Evolutionary conservation across 1,140 invertebrate genomes (phyloP), one percentile per base, ranked within the genome.

Genomic region (Lordiphosa clarofinis): DNA sequence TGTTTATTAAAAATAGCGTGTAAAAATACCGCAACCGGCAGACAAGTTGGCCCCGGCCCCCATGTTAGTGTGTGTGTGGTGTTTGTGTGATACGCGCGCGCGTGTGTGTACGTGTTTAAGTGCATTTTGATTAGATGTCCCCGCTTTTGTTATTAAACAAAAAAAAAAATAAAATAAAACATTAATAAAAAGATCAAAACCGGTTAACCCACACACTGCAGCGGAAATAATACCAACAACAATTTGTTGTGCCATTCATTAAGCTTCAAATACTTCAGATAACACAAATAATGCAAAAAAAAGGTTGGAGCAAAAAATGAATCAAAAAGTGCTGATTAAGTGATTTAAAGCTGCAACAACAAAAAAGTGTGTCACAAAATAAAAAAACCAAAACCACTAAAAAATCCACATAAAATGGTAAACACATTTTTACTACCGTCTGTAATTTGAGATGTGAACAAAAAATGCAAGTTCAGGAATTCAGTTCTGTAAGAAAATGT

Each of bases 51-150:
- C 61, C 60, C 62, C 50, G 24, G 33, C n/a, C 40, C 38, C 44
- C 21, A 5, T 24, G 4, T 24, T 1, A 21, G 47, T 24, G 21
- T 21, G 21, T 21, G 10, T 39, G 13, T 33, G n/a, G 47, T 24
- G 56, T 39, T 57, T 24, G 47, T 42, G 36, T 43, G 33, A 39
- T 49, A n/a, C 38, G 36, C 28, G 33, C 24, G 33, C 38, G 11
- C 33, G 13, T 33, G 56, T 39, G 63, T 24, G 13, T 33, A 49
- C 36, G 63, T 24, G 31, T 31, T 11, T 55, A 50, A 37, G 33
- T 78, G 74, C 74, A 78, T 73, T 74, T 70, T 31, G 70, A 69
- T 73, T 79, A 69, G 60, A 81, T 65, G 49, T 19, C 39, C 13
- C 13, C 39, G 4, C 39, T 31, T 31, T 31, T 31, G 28, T 31